Base-by-base conservation (phyloP, 2,888 invertebrate species). In the Rotaria macrura region DNA sequence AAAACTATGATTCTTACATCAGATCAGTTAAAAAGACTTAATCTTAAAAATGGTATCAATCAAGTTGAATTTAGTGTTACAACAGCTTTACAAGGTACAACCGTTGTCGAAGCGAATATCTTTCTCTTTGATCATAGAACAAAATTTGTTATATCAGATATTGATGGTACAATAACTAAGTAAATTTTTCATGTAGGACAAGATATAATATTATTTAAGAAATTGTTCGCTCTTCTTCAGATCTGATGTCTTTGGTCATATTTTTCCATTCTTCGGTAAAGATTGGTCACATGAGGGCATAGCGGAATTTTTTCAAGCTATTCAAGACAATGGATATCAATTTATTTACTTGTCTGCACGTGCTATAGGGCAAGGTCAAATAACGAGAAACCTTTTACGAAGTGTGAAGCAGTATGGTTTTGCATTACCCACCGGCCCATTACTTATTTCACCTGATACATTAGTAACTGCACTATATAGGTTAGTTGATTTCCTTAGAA, bases 231-330 rank as follows among this genome's bases (percentile, higher is more conserved):
- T 29, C 9, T 29, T n/a, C 12, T 57, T 12, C 5, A 65, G 43
- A 79, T 97, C 97, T 1, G 99, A 99, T 92, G 98, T 99, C 0
- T 92, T 99, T 88, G 99, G 99, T 0, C 99, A 99, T 90, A 95
- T 99, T 87, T 93, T 99, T 89, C 98, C 99, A 9, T 94, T 97
- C 90, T 95, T 99, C 85, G 98, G 98, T 87, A 96, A 96, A 90
- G 97, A 98, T 91, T 99, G 99, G 99, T 97, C 98, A 2, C 99
- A 99, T 91, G 94, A 95, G 20, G 99, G 98, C 14, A 98, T 99
- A 9, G 97, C 99, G 40, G 95, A 97, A 89, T 93, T 99, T 0
- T 99, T 97, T 91, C 96, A 96, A 29, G 95, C 96, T 91, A 97
- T 99, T 89, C 94, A 95, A 91, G 94, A 95, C 90, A 99, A 99